Conservation (phyloP, 2,797 vertebrate species). For the Pitangus sulphuratus region DNA sequence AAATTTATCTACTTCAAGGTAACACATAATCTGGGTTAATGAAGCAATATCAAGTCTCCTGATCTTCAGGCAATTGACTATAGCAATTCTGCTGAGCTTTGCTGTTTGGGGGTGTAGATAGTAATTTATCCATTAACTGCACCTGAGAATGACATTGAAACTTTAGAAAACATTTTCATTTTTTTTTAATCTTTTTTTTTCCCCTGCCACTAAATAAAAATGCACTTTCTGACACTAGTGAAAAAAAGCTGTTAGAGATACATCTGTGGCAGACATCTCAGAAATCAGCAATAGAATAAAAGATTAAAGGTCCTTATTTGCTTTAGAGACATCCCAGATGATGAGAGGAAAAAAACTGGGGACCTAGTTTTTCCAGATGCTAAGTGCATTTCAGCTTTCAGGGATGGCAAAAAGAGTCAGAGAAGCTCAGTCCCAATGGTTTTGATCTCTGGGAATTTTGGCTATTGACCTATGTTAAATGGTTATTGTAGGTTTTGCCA, state of each 20-base stretch:
- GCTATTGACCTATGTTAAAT: background rate
- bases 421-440: background rate
- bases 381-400: background rate
- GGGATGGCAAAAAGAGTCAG: background rate
- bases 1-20: conserved; percentile 62
- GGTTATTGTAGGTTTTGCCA: background rate
- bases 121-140: conserved; percentile 60
- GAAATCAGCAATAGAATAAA: conserved; percentile 23
- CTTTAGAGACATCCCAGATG: background rate
- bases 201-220: conserved; percentile 47
- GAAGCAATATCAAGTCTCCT: conserved; percentile 65
- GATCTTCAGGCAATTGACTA: conserved; percentile 58
- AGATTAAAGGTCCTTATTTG: conserved; percentile 30
- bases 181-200: background rate
- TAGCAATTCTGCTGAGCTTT: conserved; percentile 57
- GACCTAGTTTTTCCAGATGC: background rate
- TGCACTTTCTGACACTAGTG: conserved; percentile 38
- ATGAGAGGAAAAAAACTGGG: background rate
- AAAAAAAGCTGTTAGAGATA: background rate
- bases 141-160: conserved; percentile 62
- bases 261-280: background rate
- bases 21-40: conserved; percentile 61
- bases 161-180: conserved; percentile 24
- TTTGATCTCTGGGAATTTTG: background rate
- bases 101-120: conserved; percentile 48